Evolutionary conservation across 2,797 vertebrate species (phyloP).

Genomic region (Hyperoplus immaculatus): DNA sequence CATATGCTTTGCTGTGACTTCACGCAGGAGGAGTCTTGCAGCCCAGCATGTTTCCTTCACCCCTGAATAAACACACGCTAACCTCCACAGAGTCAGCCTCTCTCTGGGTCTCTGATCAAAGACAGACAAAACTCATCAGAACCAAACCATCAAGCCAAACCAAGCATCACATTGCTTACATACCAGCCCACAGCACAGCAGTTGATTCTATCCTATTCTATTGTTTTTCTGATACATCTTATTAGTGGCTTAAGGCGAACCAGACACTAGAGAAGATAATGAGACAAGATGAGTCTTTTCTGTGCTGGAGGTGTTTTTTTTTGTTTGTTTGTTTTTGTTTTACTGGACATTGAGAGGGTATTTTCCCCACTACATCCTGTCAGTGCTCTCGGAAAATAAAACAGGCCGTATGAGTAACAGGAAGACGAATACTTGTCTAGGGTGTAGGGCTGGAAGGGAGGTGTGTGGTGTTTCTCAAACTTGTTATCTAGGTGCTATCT

Average conservation of each 20-base stretch:
- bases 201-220: constrained; percentile 59
- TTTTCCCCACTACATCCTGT: constrained; percentile 62
- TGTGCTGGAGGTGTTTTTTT: constrained; percentile 29
- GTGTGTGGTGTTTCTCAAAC: constrained; percentile 57
- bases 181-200: constrained; percentile 78
- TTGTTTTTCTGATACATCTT: constrained; percentile 29
- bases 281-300: constrained; percentile 65
- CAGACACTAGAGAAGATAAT: constrained; percentile 31
- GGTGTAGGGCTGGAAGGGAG: constrained; percentile 67
- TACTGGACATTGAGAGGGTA: constrained; percentile 28
- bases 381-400: constrained; percentile 65
- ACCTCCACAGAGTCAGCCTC: constrained; percentile 88
- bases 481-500: constrained; percentile 59
- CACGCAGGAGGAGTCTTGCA: constrained; percentile 59
- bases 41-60: constrained; percentile 85
- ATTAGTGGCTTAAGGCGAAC: constrained; percentile 48
- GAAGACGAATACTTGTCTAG: constrained; percentile 71
- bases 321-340: constrained; percentile 4
- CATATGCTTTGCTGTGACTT: constrained; percentile 78
- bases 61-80: constrained; percentile 86
- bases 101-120: constrained; percentile 70
- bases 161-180: constrained; percentile 84
- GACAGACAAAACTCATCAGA: constrained; percentile 61
- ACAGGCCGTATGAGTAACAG: constrained; percentile 72
- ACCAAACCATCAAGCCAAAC: constrained; percentile 52